A percentile compares a stretch with the other conserved stretches of the same genome.
These are phyloP conservation scores for Falco columbarius DNA, from an alignment of 2,797 vertebrate species.

Conservation along the genomic window DNA sequence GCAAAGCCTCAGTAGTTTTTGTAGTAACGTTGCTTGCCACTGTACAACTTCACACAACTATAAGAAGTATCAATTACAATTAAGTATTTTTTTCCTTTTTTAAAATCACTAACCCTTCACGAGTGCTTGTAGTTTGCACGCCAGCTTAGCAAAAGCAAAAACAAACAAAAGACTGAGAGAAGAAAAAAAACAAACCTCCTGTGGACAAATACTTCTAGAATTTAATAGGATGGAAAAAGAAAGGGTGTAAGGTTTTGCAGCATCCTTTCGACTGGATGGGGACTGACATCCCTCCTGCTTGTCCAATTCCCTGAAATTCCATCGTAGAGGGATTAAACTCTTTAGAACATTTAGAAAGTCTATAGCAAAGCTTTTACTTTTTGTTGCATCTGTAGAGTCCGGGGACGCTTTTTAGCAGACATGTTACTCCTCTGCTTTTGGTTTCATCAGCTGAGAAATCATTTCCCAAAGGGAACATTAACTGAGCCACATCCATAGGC, in stretches of 20 bases:
- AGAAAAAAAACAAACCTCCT: background rate
- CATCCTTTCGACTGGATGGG: background rate
- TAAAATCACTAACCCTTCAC: background rate
- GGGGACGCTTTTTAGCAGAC: background rate
- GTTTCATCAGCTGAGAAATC: background rate
- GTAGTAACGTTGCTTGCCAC: background rate
- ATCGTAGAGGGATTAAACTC: background rate
- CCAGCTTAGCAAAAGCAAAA: background rate
- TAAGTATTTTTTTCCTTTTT: background rate
- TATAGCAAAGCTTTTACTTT: background rate
- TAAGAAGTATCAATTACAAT: background rate
- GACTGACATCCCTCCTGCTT: background rate
- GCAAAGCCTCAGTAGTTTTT: background rate
- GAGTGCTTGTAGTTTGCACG: background rate
- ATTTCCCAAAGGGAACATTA: background rate
- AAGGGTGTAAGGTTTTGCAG: background rate
- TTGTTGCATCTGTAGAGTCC: background rate
- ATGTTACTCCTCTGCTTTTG: background rate
- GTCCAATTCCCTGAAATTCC: background rate
- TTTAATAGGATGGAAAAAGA: background rate
- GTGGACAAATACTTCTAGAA: background rate
- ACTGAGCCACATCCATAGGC: no score
- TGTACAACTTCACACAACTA: background rate
- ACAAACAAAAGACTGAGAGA: background rate
- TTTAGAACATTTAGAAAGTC: background rate